A percentile compares a stretch with the other conserved stretches of the same genome.
These are phyloP conservation scores for Nymphicus hollandicus DNA, from an alignment of 2,113 vertebrate genomes.

Conservation along the genomic window DNA sequence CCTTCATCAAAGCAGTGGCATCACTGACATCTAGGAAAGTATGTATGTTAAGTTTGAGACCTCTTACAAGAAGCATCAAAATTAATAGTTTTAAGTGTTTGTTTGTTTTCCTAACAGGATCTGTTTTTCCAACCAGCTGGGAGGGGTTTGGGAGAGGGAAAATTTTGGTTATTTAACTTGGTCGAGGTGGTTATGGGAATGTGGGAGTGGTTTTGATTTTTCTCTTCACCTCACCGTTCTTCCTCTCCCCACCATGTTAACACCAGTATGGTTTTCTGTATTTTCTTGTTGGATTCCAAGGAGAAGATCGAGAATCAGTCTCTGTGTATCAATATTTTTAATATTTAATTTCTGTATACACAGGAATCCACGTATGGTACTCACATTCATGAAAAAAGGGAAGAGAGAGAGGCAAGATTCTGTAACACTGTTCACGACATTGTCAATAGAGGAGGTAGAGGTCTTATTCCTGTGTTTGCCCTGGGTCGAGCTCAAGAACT, in stretches of 20 bases:
- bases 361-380: slow-evolving; percentile 97
- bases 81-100: neutral
- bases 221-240: neutral
- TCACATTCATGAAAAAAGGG: slow-evolving; percentile 95
- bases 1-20: neutral
- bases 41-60: neutral
- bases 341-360: rapidly evolving
- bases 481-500: slow-evolving; percentile 95
- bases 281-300: neutral
- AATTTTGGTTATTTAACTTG: neutral
- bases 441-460: slow-evolving; percentile 92
- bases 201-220: neutral
- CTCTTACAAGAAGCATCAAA: neutral
- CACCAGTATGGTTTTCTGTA: neutral
- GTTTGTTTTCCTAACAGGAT: neutral
- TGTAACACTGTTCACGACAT: slow-evolving; percentile 97
- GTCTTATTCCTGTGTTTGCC: slow-evolving; percentile 95
- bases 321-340: neutral
- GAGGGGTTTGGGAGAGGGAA: neutral
- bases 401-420: slow-evolving; percentile 93
- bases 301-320: neutral
- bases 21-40: neutral
- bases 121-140: neutral
- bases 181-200: neutral
- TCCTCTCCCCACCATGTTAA: rapidly evolving